A percentile compares a stretch with the other conserved stretches of the same genome.
Evolutionary conservation across 2,113 vertebrate genomes (phyloP).

Genomic region (Corydoras maculifer): DNA sequence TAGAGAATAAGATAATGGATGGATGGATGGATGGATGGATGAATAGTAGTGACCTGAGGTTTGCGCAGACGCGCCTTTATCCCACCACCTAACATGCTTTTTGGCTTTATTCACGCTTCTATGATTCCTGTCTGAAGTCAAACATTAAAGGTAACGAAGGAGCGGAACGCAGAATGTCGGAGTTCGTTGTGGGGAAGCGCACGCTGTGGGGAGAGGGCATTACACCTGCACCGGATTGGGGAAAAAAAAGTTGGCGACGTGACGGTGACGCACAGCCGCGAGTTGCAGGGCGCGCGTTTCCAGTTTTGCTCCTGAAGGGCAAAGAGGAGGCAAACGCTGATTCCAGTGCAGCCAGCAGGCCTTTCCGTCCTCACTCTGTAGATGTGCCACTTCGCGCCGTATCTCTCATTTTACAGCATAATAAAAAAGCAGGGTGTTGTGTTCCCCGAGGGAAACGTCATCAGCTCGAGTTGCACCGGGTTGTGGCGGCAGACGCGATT

Average conservation of each 20-base stretch:
- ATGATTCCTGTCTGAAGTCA: too few relatives aligned
- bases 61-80: too few relatives aligned
- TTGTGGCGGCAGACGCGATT: slow-evolving; percentile 27
- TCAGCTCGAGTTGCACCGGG: slow-evolving; percentile 5
- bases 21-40: too few relatives aligned
- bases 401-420: slow-evolving; percentile 6
- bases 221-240: slow-evolving; percentile 42
- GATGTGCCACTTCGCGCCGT: slow-evolving; percentile 4
- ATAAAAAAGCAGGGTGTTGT: slow-evolving; percentile 21
- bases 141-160: too few relatives aligned
- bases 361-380: slow-evolving; percentile 17
- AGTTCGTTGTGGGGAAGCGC: slow-evolving; percentile 44
- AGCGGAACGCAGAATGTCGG: not conserved
- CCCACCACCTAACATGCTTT: too few relatives aligned
- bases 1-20: too few relatives aligned
- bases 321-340: slow-evolving; percentile 55
- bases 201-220: slow-evolving; percentile 31
- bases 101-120: too few relatives aligned
- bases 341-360: slow-evolving; percentile 41
- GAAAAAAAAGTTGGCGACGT: slow-evolving; percentile 61
- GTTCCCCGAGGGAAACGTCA: slow-evolving; percentile 35
- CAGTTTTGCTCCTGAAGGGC: slow-evolving; percentile 55
- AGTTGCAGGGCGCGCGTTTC: slow-evolving; percentile 52
- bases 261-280: slow-evolving; percentile 53
- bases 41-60: too few relatives aligned